Conservation (phyloP, 2,113 vertebrate species). For the Tapirus terrestris region DNA sequence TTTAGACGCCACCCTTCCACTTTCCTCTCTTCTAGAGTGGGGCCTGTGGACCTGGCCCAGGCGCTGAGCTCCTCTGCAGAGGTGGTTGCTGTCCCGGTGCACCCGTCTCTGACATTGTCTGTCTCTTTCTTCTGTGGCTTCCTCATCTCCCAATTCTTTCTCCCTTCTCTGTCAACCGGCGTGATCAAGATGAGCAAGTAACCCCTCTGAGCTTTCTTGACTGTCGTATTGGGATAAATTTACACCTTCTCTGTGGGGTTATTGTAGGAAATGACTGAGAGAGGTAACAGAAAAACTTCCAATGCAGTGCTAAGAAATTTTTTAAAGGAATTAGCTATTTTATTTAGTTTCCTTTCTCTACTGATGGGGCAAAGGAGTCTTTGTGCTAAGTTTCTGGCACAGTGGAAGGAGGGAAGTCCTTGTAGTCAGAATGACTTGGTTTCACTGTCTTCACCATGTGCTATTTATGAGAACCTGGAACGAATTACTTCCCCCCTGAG, state of each 20-base stretch:
- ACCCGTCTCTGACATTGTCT: neutral
- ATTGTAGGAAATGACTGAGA: neutral
- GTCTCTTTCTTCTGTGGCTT: neutral
- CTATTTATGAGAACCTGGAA: neutral
- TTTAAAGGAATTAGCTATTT: conserved; percentile 28
- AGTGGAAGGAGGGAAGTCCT: conserved; percentile 15
- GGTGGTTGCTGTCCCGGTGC: neutral
- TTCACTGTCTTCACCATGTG: neutral
- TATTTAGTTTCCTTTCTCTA: conserved; percentile 25
- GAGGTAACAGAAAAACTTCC: neutral
- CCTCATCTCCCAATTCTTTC: neutral
- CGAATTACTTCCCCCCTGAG: neutral
- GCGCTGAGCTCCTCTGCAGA: neutral
- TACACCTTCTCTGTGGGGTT: neutral
- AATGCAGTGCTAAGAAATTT: neutral
- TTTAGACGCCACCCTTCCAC: neutral
- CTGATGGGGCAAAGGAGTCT: neutral
- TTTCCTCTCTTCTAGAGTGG: neutral
- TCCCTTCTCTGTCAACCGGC: neutral
- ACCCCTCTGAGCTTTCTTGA: neutral
- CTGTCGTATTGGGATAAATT: neutral
- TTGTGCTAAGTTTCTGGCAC: conserved; percentile 19
- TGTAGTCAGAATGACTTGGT: neutral
- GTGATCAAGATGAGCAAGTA: neutral
- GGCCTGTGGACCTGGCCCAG: neutral